Evolutionary conservation across 2,888 invertebrate genomes (phyloP), one percentile per base, ranked within the genome.

Genomic region (Orgyia antiqua): DNA sequence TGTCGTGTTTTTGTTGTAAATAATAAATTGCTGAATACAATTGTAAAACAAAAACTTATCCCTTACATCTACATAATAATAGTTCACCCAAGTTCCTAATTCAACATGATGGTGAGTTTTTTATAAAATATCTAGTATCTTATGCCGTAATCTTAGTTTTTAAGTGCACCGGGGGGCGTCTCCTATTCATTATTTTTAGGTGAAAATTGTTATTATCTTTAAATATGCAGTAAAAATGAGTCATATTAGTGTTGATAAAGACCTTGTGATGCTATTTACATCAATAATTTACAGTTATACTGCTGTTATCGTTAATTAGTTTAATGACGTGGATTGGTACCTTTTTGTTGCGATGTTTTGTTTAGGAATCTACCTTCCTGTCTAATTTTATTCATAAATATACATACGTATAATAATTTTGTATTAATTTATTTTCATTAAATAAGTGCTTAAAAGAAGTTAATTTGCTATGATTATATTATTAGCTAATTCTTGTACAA

Each of bases 61-160:
- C 2, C n/a, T 20, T 8, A 20, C 8, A 9, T 20, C 2, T n/a
- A n/a, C n/a, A 8, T 8, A 9, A n/a, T 20, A n/a, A 20, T 12
- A 9, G 3, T 17, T 35, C 25, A 21, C 13, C 5, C 31, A 13
- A 32, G 30, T 17, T 28, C 39, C 17, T 21, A 24, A 18, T 36
- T 30, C 45, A 70, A 63, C 31, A 77, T 77, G 76, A 77, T 77
- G 76, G 76, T 77, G 42, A 68, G 75, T 55, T 37, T 31, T 28
- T 8, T 13, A 21, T 3, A 3, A 4, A 21, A n/a, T n/a, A n/a
- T 9, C 5, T 7, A 5, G 3, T 13, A 12, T n/a, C 13, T 24
- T 33, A 20, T 11, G 3, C 1, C 6, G 8, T 13, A 24, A 36
- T 18, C 8, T 2, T 12, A 25, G 24, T 27, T 37, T 37, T 36